phyloP scores from a whole-genome alignment of 2,888 invertebrate genomes.

The Deilephila porcellus region DNA sequence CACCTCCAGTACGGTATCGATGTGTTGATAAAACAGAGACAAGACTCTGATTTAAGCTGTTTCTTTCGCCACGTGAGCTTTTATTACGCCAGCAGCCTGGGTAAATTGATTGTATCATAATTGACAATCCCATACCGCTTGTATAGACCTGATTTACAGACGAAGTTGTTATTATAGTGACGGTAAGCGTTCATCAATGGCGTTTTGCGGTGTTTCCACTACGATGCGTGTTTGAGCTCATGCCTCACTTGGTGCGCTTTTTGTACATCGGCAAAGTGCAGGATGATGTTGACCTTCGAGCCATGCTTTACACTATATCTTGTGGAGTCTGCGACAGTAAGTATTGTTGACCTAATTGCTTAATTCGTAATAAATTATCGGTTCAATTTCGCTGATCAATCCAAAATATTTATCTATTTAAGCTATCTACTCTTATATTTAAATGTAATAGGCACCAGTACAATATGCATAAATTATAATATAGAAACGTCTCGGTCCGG shows the following conservation, averaged over 20 bases:
- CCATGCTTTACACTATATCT: constrained; percentile 61
- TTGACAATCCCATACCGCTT: neutral
- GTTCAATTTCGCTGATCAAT: too few relatives aligned
- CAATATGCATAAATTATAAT: too few relatives aligned
- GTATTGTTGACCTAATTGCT: constrained; percentile 37
- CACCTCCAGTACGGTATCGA: constrained; percentile 69
- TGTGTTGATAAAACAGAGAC: constrained; percentile 59
- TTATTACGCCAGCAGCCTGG: constrained; percentile 61
- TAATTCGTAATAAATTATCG: too few relatives aligned
- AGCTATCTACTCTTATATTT: too few relatives aligned
- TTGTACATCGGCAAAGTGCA: constrained; percentile 62
- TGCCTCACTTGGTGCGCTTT: constrained; percentile 65
- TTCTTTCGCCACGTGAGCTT: constrained; percentile 67
- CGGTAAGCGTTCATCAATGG: constrained; percentile 74
- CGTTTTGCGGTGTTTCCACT: constrained; percentile 62
- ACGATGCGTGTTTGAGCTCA: constrained; percentile 63
- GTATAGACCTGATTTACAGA: neutral
- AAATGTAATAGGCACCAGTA: too few relatives aligned
- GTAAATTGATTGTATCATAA: constrained; percentile 43
- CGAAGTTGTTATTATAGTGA: constrained; percentile 49
- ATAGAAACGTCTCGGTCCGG: too few relatives aligned
- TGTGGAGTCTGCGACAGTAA: constrained; percentile 71
- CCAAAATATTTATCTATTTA: too few relatives aligned
- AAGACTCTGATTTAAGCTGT: constrained; percentile 73
- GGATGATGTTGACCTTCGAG: constrained; percentile 61